Evolutionary conservation across 2,113 vertebrate genomes (phyloP).

Genomic region (Marmota monax): DNA sequence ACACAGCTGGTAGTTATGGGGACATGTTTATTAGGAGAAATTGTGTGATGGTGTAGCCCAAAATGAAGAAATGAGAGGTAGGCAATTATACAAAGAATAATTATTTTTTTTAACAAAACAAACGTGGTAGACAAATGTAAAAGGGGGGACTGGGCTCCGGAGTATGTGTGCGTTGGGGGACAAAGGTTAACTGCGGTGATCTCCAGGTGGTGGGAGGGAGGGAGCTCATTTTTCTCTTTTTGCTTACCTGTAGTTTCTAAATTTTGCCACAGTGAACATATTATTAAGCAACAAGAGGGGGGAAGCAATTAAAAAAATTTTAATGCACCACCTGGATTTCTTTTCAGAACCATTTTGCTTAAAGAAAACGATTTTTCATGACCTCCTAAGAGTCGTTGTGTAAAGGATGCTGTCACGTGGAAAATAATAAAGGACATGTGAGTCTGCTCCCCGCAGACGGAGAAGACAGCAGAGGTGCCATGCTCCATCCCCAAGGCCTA

Average conservation of each 20-base stretch:
- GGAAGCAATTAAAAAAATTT: background rate
- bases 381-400: background rate
- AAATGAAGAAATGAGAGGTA: background rate
- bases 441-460: accelerated
- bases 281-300: slow-evolving; percentile 3
- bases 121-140: background rate
- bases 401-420: background rate
- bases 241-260: slow-evolving; percentile 38
- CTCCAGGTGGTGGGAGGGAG: background rate
- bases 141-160: background rate
- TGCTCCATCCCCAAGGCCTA: accelerated
- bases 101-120: background rate
- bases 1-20: background rate
- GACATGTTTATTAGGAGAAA: background rate
- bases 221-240: slow-evolving; percentile 25
- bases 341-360: slow-evolving; percentile 50
- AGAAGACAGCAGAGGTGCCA: background rate
- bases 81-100: background rate
- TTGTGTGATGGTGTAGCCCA: background rate
- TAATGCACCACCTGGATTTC: slow-evolving; percentile 42
- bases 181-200: background rate
- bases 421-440: background rate
- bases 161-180: background rate
- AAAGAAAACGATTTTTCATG: slow-evolving; percentile 26
- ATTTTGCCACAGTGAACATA: slow-evolving; percentile 49